Evolutionary conservation across 2,888 invertebrate species (phyloP).

Genomic region (Julus scanicus): DNA sequence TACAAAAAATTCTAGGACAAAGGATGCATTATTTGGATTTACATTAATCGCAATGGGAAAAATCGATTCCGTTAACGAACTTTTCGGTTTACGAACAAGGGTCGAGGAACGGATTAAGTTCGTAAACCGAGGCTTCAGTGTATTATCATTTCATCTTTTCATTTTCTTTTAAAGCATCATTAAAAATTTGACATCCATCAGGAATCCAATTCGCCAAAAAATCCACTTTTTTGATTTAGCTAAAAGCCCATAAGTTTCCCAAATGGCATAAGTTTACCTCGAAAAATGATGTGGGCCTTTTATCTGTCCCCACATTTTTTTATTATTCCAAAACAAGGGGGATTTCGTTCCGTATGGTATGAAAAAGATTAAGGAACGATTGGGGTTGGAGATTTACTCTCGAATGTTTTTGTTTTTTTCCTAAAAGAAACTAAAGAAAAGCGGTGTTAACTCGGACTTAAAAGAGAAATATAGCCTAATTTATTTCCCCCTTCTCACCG

Average conservation of each 20-base stretch:
- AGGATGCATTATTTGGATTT: too few relatives aligned
- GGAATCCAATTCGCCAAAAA: too few relatives aligned
- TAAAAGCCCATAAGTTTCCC: not conserved
- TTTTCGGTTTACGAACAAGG: too few relatives aligned
- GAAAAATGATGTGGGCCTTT: not conserved
- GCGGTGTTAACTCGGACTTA: not conserved
- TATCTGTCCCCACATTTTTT: not conserved
- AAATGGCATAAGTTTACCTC: not conserved
- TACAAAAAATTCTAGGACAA: too few relatives aligned
- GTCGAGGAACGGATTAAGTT: too few relatives aligned
- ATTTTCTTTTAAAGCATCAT: too few relatives aligned
- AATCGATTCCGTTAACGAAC: too few relatives aligned
- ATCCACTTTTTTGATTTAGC: too few relatives aligned
- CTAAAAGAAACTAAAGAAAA: not conserved
- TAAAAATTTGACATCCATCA: too few relatives aligned
- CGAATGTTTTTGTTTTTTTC: not conserved
- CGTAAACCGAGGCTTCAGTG: too few relatives aligned
- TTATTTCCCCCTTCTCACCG: not conserved
- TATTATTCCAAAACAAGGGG: not conserved
- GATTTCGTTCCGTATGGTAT: not conserved
- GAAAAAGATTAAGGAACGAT: not conserved
- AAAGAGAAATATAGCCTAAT: slow-evolving; percentile 23
- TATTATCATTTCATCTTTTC: too few relatives aligned
- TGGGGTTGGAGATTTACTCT: slow-evolving; percentile 9
- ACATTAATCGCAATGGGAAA: too few relatives aligned